Conservation (phyloP, 2,797 vertebrate species). For the Trachurus trachurus region DNA sequence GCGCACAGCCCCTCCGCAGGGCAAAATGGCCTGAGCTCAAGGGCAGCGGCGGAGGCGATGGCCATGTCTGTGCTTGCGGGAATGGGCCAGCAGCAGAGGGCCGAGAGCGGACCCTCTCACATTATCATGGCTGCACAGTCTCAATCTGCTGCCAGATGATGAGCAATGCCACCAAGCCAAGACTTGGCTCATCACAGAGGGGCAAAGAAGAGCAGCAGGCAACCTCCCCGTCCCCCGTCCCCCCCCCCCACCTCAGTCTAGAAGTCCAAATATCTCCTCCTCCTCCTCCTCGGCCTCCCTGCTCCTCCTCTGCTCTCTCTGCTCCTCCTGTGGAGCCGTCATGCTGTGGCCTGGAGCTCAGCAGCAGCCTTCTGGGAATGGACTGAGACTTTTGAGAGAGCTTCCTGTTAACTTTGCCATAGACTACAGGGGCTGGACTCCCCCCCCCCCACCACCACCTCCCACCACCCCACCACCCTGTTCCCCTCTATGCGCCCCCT, state of each 20-base stretch:
- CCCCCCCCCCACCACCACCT: slow-evolving; percentile 32
- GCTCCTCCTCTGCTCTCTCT: slow-evolving; percentile 58
- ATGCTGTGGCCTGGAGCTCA: slow-evolving; percentile 82
- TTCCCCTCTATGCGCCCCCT: slow-evolving; percentile 41
- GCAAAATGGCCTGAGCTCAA: slow-evolving; percentile 91
- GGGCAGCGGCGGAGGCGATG: slow-evolving; percentile 95
- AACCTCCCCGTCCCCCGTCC: slow-evolving; percentile 1
- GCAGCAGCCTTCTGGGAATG: slow-evolving; percentile 85
- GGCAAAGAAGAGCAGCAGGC: slow-evolving; percentile 61
- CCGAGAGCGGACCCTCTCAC: slow-evolving; percentile 86
- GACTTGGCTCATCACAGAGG: slow-evolving; percentile 64
- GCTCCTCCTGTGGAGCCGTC: slow-evolving; percentile 69
- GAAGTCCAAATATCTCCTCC: slow-evolving; percentile 47
- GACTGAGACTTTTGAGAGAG: slow-evolving; percentile 84
- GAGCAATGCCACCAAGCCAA: slow-evolving; percentile 75
- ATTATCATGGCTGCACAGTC: slow-evolving; percentile 98
- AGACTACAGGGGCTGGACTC: slow-evolving; percentile 90
- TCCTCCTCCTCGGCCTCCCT: slow-evolving; percentile 15
- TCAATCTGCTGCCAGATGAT: slow-evolving; percentile 98
- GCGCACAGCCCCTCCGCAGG: slow-evolving; percentile 83
- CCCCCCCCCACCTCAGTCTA: slow-evolving; percentile 19
- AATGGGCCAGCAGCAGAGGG: slow-evolving; percentile 91
- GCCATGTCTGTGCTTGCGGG: slow-evolving; percentile 97
- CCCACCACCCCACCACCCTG: not conserved
- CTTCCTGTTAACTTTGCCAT: slow-evolving; percentile 88